These are phyloP conservation scores for Psix sp. DNA, from an alignment of 1,140 invertebrate genomes.

Conservation along the genomic window DNA sequence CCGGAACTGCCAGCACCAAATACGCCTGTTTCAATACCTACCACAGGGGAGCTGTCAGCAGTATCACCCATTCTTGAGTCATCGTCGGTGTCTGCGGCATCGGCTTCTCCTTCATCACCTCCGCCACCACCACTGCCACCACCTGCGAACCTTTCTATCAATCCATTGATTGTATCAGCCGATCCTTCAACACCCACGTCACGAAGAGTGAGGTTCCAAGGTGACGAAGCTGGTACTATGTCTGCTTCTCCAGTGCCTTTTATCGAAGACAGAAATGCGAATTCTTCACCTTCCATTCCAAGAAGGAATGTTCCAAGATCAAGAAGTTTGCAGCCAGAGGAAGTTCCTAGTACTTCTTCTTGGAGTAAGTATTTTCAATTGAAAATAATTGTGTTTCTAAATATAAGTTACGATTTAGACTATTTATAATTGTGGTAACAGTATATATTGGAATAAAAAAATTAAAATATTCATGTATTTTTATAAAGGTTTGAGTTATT, in stretches of 20 bases:
- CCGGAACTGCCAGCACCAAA: constrained; percentile 78
- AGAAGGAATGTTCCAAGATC: constrained; percentile 70
- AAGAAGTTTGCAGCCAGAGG: constrained; percentile 71
- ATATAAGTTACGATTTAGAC: too few species aligned
- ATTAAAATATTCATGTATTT: too few species aligned
- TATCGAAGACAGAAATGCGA: constrained; percentile 53
- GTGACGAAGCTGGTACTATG: constrained; percentile 77
- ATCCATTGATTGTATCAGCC: constrained; percentile 40
- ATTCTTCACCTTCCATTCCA: constrained; percentile 73
- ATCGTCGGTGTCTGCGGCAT: constrained; percentile 58
- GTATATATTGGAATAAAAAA: too few species aligned
- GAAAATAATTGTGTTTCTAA: not conserved
- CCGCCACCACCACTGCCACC: constrained; percentile 59
- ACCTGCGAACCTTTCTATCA: constrained; percentile 33
- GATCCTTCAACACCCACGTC: constrained; percentile 72
- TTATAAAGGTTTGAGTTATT: too few species aligned
- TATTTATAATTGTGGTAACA: too few species aligned
- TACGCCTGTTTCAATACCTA: constrained; percentile 61
- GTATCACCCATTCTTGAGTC: constrained; percentile 79
- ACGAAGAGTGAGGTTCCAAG: constrained; percentile 81
- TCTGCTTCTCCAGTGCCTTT: constrained; percentile 59
- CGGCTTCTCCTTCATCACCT: constrained; percentile 28
- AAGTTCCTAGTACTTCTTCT: constrained; percentile 72
- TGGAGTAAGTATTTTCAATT: constrained; percentile 64
- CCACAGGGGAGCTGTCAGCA: constrained; percentile 66